These are phyloP conservation scores for Micromussa lordhowensis DNA, from an alignment of 92 coral and sea anemone species.

Conservation along the genomic window DNA sequence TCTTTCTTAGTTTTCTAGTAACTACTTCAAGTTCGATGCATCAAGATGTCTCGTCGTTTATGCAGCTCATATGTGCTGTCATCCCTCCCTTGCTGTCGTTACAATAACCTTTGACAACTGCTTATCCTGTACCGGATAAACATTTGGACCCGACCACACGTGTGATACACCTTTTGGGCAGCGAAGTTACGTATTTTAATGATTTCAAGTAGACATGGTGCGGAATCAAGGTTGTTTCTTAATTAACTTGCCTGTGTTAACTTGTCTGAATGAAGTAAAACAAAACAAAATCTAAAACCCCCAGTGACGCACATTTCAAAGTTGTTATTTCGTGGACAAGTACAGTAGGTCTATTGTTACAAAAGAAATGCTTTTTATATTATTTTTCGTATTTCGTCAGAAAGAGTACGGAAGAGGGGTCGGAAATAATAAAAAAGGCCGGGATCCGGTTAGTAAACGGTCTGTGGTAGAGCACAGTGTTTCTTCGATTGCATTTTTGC, in stretches of 20 bases:
- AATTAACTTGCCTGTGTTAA: not conserved
- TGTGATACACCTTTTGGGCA: not conserved
- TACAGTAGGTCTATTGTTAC: not conserved
- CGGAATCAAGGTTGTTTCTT: not conserved
- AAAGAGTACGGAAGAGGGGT: not conserved
- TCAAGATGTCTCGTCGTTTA: slow-evolving; percentile 13
- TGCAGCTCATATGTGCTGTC: not conserved
- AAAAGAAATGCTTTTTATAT: not conserved
- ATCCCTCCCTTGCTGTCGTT: not conserved
- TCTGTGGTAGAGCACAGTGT: not conserved
- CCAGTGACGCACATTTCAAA: not conserved
- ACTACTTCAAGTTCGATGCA: not conserved
- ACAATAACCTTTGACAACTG: not conserved
- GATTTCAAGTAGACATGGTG: slow-evolving; percentile 10
- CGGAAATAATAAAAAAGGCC: not conserved
- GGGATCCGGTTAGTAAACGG: not conserved
- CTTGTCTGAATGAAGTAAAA: not conserved
- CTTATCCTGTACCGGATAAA: not conserved
- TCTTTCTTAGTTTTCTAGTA: slow-evolving; percentile 28
- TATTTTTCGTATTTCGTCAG: not conserved
- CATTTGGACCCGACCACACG: slow-evolving; percentile 1
- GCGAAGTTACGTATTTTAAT: not conserved
- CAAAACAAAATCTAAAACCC: not conserved
- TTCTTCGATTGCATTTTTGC: not conserved
- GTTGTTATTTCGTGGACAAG: slow-evolving; percentile 35